phyloP scores from a whole-genome alignment of 2,797 vertebrate genomes.

The Typhlichthys subterraneus region DNA sequence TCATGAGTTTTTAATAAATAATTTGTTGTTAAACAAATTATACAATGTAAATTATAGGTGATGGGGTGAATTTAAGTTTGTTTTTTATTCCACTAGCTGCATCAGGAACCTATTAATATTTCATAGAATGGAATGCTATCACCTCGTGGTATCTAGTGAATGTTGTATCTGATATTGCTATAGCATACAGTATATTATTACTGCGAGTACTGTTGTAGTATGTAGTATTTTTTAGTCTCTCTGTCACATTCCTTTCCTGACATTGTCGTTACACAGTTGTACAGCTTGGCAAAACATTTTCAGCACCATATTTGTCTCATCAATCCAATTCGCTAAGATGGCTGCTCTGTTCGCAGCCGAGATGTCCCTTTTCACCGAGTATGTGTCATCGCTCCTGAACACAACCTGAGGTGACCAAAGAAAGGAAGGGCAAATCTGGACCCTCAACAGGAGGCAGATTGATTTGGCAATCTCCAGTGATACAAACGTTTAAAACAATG shows the following conservation, averaged over 20 bases:
- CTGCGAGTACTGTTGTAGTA: constrained; percentile 2
- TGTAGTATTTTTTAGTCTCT: constrained; percentile 14
- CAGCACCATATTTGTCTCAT: constrained; percentile 49
- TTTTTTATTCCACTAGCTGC: background rate
- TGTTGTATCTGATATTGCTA: constrained; percentile 14
- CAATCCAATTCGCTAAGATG: constrained; percentile 32
- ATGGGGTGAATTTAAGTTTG: background rate
- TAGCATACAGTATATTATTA: constrained; percentile 1
- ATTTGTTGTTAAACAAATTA: background rate
- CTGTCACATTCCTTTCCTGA: constrained; percentile 22
- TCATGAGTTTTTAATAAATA: background rate
- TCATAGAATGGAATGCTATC: constrained; percentile 30
- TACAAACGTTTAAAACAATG: constrained; percentile 74
- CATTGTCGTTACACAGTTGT: background rate
- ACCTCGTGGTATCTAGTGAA: constrained; percentile 2
- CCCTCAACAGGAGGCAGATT: constrained; percentile 69
- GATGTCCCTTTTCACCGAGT: constrained; percentile 33
- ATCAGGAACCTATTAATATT: constrained; percentile 15
- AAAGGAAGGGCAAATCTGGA: constrained; percentile 65
- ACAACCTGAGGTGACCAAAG: constrained; percentile 51
- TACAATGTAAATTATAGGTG: background rate
- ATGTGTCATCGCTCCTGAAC: constrained; percentile 34
- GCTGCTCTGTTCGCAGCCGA: constrained; percentile 50
- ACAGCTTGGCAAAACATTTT: constrained; percentile 26
- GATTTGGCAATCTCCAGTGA: constrained; percentile 70